Conservation (phyloP, 2,888 invertebrate species). For the Lycophotia porphyrea region DNA sequence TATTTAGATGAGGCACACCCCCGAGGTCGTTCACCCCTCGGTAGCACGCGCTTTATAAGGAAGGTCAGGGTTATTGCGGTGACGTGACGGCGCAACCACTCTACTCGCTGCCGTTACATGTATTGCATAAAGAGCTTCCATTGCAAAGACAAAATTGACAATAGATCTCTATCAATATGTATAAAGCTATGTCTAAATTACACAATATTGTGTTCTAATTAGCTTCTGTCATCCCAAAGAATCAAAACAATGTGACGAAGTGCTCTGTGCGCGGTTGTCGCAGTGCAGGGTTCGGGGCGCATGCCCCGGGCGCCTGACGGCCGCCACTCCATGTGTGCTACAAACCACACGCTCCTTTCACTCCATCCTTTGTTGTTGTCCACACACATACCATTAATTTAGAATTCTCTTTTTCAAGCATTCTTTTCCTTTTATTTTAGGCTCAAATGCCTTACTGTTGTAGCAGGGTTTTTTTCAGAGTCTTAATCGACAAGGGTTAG, state of each 20-base stretch:
- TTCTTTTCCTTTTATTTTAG: conserved; percentile 37
- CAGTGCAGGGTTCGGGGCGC: conserved; percentile 84
- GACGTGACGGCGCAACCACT: conserved; percentile 51
- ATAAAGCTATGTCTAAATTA: background rate
- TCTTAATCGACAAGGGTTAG: background rate
- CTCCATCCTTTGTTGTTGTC: conserved; percentile 64
- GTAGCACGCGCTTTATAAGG: conserved; percentile 76
- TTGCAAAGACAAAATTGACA: background rate
- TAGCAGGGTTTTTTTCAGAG: conserved; percentile 4
- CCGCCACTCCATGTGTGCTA: conserved; percentile 67
- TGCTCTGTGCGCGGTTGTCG: conserved; percentile 73
- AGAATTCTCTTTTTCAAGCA: conserved; percentile 48
- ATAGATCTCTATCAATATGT: background rate
- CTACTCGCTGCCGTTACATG: conserved; percentile 9
- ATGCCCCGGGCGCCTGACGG: conserved; percentile 69
- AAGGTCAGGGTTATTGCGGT: conserved; percentile 86
- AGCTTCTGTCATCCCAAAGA: conserved; percentile 17
- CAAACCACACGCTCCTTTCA: conserved; percentile 62
- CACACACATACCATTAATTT: conserved; percentile 43
- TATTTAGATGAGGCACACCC: conserved; percentile 87
- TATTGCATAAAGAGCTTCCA: background rate
- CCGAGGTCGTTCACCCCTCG: conserved; percentile 84
- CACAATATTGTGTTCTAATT: conserved; percentile 1
- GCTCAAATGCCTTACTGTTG: conserved; percentile 9
- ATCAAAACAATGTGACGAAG: conserved; percentile 38